These are phyloP conservation scores for Palythoa grandis DNA, from an alignment of 92 coral and sea anemone species.

Conservation along the genomic window DNA sequence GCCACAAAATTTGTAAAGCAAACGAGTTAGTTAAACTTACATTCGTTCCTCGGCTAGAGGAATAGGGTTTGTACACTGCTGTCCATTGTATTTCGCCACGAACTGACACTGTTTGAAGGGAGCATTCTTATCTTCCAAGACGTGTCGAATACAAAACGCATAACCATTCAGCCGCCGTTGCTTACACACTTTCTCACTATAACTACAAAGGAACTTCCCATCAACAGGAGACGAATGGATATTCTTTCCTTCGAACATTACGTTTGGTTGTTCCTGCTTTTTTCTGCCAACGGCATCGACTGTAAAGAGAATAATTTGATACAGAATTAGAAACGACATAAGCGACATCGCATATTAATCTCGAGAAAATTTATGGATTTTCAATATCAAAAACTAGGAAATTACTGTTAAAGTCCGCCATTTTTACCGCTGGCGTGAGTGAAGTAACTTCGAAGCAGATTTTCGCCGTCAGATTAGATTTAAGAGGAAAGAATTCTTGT, in stretches of 20 bases:
- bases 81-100: constrained; percentile 99
- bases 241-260: constrained; percentile 98
- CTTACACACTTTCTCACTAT: constrained; percentile 99
- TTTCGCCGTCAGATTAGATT: constrained; percentile 36
- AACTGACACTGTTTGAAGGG: constrained; percentile 99
- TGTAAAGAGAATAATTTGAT: constrained; percentile 70
- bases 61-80: constrained; percentile 98
- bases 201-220: constrained; percentile 98
- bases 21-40: constrained; percentile 72
- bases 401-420: constrained; percentile 85
- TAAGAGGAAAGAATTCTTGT: constrained; percentile 41
- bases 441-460: constrained; percentile 57
- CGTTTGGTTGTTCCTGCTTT: constrained; percentile 76
- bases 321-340: constrained; percentile 73
- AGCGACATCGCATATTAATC: constrained; percentile 75
- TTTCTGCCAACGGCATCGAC: constrained; percentile 88
- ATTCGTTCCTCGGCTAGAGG: constrained; percentile 98
- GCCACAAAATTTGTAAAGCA: background rate
- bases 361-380: constrained; percentile 67
- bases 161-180: constrained; percentile 98
- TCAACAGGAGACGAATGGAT: constrained; percentile 99
- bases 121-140: constrained; percentile 96
- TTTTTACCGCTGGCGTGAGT: constrained; percentile 54
- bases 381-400: constrained; percentile 66
- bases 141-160: constrained; percentile 99